Base-by-base conservation (phyloP, 2,888 invertebrate species). In the Thera obeliscata region DNA sequence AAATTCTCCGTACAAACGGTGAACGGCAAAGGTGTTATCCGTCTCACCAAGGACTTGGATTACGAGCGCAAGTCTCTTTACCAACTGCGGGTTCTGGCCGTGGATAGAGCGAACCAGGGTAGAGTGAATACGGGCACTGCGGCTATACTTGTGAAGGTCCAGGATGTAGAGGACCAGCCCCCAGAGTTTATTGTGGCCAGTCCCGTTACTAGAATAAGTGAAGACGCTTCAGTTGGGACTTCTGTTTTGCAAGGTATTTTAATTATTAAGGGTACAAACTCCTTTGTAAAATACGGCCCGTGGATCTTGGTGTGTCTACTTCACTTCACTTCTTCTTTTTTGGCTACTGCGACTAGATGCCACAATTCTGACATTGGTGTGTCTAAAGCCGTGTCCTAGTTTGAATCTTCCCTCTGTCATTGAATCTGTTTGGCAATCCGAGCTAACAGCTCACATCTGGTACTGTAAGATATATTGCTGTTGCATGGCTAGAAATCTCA, bases 111-210 rank as follows among this genome's bases (percentile, higher is more conserved):
- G 1, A 97, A 96, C 84, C 95, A 96, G 87, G 95, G 96, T 48
- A 91, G 95, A 6, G 95, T 97, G n/a, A 98, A 98, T 83, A 98
- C 98, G 0, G 98, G 97, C 33, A 97, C 98, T 2, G 98, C 98
- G 0, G 97, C 97, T 62, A 95, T 98, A 75, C 93, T 98, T 72
- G 95, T 98, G 5, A 97, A 98, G 89, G 91, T 93, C 6, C 95
- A 96, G 81, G 98, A 99, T 89, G 96, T 98, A 35, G 98, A 98
- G 87, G 98, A 98, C 87, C 97, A 97, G 85, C 97, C 98, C 0
- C 98, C 98, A 0, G 97, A 97, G 84, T 98, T 98, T 88, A 95
- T 98, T 36, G 95, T 96, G 64, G 97, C 97, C 9, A 97, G 96
- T 71, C 97, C 98, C 0, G 97, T 98, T n/a, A 97, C 97, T 0